Evolutionary conservation across 2,888 invertebrate genomes (phyloP).

Genomic region (Deilephila elpenor): DNA sequence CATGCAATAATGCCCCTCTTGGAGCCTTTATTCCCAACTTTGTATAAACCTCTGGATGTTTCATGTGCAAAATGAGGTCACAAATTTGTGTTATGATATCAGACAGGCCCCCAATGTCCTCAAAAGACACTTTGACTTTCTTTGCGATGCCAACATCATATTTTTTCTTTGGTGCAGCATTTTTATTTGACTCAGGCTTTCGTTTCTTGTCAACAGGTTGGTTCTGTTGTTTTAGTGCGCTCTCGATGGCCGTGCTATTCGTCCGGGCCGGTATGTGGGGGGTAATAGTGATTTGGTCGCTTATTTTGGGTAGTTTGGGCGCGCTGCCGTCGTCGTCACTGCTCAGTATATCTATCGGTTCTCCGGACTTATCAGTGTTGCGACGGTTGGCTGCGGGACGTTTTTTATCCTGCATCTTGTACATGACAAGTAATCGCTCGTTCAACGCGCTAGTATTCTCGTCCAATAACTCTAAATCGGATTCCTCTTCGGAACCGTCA

Average conservation of each 20-base stretch:
- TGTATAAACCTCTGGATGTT: slow-evolving; percentile 94
- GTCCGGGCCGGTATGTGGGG: slow-evolving; percentile 71
- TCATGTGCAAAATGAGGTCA: slow-evolving; percentile 92
- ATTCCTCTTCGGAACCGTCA: slow-evolving; percentile 86
- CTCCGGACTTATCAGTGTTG: slow-evolving; percentile 71
- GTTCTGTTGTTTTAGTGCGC: slow-evolving; percentile 57
- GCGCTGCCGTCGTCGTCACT: slow-evolving; percentile 75
- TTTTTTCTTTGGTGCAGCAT: slow-evolving; percentile 63
- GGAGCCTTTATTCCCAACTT: slow-evolving; percentile 94
- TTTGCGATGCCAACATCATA: slow-evolving; percentile 67
- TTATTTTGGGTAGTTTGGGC: slow-evolving; percentile 78
- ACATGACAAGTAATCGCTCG: slow-evolving; percentile 81
- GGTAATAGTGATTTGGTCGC: slow-evolving; percentile 80
- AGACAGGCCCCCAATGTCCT: slow-evolving; percentile 93
- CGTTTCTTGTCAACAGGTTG: slow-evolving; percentile 70
- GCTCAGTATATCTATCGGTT: slow-evolving; percentile 78
- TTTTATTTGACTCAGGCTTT: slow-evolving; percentile 64
- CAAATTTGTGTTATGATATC: slow-evolving; percentile 88
- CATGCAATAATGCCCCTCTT: slow-evolving; percentile 95
- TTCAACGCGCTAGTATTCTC: slow-evolving; percentile 91
- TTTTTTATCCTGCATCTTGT: slow-evolving; percentile 81
- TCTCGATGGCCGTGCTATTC: slow-evolving; percentile 61
- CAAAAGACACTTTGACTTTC: slow-evolving; percentile 84
- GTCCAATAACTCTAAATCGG: slow-evolving; percentile 90
- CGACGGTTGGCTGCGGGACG: slow-evolving; percentile 69